These are phyloP conservation scores for Cerceris rybyensis DNA, from an alignment of 2,888 invertebrate species.

Conservation along the genomic window DNA sequence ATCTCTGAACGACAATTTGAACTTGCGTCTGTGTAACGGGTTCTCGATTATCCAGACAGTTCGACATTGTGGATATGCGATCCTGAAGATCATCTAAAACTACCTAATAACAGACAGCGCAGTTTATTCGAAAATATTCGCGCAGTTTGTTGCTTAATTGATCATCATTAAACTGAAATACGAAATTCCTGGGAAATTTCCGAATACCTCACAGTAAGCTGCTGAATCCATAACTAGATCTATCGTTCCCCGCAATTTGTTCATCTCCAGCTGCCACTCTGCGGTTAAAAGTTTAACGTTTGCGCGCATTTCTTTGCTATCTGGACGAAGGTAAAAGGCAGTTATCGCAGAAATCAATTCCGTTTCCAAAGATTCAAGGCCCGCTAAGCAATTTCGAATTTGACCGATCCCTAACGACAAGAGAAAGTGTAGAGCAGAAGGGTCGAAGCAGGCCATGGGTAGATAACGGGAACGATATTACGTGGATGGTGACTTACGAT, in stretches of 20 bases:
- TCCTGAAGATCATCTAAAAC: slow-evolving; percentile 78
- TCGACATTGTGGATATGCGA: slow-evolving; percentile 71
- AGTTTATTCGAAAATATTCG: not conserved
- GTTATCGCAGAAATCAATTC: slow-evolving; percentile 86
- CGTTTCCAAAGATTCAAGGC: slow-evolving; percentile 87
- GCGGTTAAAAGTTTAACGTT: slow-evolving; percentile 82
- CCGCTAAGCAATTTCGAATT: slow-evolving; percentile 86
- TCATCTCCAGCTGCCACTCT: slow-evolving; percentile 85
- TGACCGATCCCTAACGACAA: slow-evolving; percentile 83
- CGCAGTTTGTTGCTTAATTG: slow-evolving; percentile 1
- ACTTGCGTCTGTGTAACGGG: slow-evolving; percentile 73
- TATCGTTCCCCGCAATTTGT: slow-evolving; percentile 84
- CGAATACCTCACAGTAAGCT: slow-evolving; percentile 86
- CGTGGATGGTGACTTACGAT: slow-evolving; percentile 76
- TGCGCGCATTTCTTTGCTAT: slow-evolving; percentile 83
- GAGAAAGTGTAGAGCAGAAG: no score
- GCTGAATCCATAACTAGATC: slow-evolving; percentile 87
- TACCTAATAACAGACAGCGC: slow-evolving; percentile 65
- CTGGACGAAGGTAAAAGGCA: slow-evolving; percentile 82
- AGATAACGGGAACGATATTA: not conserved
- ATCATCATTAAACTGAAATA: not conserved
- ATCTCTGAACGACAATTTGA: slow-evolving; percentile 74
- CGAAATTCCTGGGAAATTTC: no score
- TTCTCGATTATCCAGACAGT: slow-evolving; percentile 75
- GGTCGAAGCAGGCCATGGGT: not conserved